Base-by-base conservation (phyloP, 2,113 vertebrate species). In the Hyperopisus bebe region DNA sequence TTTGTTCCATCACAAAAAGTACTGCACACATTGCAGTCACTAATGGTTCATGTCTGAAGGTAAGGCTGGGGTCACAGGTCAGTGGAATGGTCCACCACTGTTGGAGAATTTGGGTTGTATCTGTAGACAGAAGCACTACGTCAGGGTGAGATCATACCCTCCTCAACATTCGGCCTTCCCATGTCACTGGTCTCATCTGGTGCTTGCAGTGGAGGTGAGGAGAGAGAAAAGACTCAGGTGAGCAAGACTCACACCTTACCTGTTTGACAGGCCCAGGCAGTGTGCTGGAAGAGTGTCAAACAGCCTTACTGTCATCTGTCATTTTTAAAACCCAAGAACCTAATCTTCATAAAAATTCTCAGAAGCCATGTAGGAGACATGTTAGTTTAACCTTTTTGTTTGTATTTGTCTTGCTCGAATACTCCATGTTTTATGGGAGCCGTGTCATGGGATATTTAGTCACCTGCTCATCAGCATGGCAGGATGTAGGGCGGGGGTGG, bases 251-350 rank as follows among this genome's bases (percentile, higher is more conserved):
- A 44, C 62, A 74, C 89, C 35, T 46, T 88, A 90, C 90, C 86
- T 90, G 90, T 66, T 62, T 13, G 27, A 90, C 86, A 53, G 74
- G 86, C 51, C 82, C 70, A 5, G 42, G 83, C 84, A 46, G 84
- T 88, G 90, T 83, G 48, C n/a, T 46, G 66, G 89, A 86, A 55
- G 89, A 55, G 31, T 83, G 51, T 39, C 51, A 46, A 31, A 31
- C 39, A 44, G 88, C 24, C 48, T 21, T 19, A 10, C 24, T 46
- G 87, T 62, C 24, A 44, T 35, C 70, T 35, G 70, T 74, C 88
- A 89, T 19, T 50, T 62, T 11, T 83, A 58, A 89, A 89, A 39
- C 19, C 1, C 47, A 42, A 77, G 47, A 17, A 17, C 50, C 31
- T 55, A 24, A 55, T 35, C 42, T 24, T 44, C 46, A 42, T 19